Base-by-base conservation (phyloP, 2,797 vertebrate species). In the Tokudaia muenninki region DNA sequence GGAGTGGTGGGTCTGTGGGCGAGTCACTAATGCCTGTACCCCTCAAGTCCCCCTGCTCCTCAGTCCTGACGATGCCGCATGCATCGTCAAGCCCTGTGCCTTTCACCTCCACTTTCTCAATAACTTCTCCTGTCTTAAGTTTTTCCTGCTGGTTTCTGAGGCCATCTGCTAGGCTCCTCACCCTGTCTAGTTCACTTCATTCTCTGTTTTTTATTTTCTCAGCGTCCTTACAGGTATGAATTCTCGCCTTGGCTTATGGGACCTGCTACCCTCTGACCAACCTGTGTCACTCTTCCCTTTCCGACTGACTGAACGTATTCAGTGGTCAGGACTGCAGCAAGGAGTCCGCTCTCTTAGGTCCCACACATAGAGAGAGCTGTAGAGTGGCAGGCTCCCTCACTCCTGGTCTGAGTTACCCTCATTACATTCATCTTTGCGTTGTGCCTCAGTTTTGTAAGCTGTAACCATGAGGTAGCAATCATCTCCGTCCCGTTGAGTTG, bases 371-470 rank as follows among this genome's bases (percentile, higher is more conserved):
- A 47, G 57, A 82, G 34, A 67, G 83, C 11, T 47, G 80, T 12
- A 13, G 22, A 52, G 9, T 57, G n/a, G 22, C 13, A 22, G 24
- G 34, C 22, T 77, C 75, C 31, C 17, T 44, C 2, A 34, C 37
- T 72, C 94, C n/a, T 81, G 57, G 90, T 5, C 59, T 86, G 0
- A 44, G 22, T 92, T 57, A 75, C 1, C 50, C 90, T 90, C 79
- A 44, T 83, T 82, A 74, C 70, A n/a, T 31, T 84, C 72, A 67
- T 94, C 11, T 81, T 21, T 92, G 91, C 31, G 67, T 77, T 80
- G 52, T 92, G 26, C 47, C 70, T 97, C 9, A 70, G 6, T 55
- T 95, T 95, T 90, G 50, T 86, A 96, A 90, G 91, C 55, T 79
- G 3, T 81, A 75, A 65, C 83, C 52, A 21, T 78, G 11, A 63